phyloP scores from a whole-genome alignment of 2,888 invertebrate species.

The Sarcophaga caerulescens region DNA sequence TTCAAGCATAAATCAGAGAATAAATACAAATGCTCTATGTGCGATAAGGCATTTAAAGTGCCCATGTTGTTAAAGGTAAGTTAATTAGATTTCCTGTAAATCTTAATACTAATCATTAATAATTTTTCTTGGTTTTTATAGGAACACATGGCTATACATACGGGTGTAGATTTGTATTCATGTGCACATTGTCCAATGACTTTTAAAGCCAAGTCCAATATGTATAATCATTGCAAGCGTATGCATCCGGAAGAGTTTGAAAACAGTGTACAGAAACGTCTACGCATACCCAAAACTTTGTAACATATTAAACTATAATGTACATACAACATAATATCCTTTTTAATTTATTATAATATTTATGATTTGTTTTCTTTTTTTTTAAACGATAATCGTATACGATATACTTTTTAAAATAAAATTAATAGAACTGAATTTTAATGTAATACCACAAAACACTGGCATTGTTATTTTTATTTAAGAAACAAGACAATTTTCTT shows the following conservation, averaged over 20 bases:
- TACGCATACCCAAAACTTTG: neutral
- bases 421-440: too few relatives aligned
- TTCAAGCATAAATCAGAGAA: conserved; percentile 65
- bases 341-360: too few relatives aligned
- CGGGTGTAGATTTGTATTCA: conserved; percentile 76
- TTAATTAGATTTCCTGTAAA: conserved; percentile 5
- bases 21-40: conserved; percentile 64
- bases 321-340: too few relatives aligned
- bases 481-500: too few relatives aligned
- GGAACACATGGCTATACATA: conserved; percentile 79
- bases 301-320: neutral
- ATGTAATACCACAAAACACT: too few relatives aligned
- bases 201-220: conserved; percentile 77
- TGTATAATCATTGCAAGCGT: conserved; percentile 78
- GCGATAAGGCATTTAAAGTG: conserved; percentile 57
- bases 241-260: conserved; percentile 78
- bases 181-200: conserved; percentile 77
- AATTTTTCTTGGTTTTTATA: conserved; percentile 52
- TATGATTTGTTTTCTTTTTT: neutral
- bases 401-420: too few relatives aligned
- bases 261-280: conserved; percentile 55
- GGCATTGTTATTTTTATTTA: too few relatives aligned
- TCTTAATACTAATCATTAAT: neutral
- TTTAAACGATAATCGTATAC: neutral
- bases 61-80: conserved; percentile 67